Percentiles rank a stretch among this genome's conserved stretches.
phyloP scores from a whole-genome alignment of 2,113 vertebrate species.

The Corvus moneduloides region DNA sequence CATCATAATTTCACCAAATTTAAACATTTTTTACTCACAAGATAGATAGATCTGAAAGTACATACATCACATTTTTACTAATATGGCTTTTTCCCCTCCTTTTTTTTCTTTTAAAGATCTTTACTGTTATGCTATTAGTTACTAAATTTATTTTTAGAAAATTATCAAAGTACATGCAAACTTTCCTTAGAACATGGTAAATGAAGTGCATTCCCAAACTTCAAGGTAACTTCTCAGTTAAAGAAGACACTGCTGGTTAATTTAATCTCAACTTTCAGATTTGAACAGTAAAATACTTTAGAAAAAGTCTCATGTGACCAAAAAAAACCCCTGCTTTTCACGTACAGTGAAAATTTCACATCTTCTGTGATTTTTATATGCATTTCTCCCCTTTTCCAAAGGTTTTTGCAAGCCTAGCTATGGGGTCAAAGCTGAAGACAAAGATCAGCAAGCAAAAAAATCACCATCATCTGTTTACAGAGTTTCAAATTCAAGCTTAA shows the following conservation, averaged over 20 bases:
- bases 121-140: constrained; percentile 60
- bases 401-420: not conserved
- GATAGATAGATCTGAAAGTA: constrained; percentile 61
- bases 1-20: constrained; percentile 46
- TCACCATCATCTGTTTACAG: not conserved
- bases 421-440: not conserved
- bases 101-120: constrained; percentile 35
- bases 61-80: constrained; percentile 68
- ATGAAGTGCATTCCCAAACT: constrained; percentile 22
- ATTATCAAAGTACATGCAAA: constrained; percentile 57
- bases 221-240: not conserved
- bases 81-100: constrained; percentile 78
- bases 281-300: not conserved
- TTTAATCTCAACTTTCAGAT: constrained; percentile 31
- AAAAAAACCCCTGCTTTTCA: not conserved
- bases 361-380: not conserved
- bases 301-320: not conserved
- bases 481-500: constrained; percentile 17
- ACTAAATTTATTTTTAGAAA: constrained; percentile 65
- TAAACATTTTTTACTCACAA: constrained; percentile 54
- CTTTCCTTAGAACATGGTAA: constrained; percentile 33
- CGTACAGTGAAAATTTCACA: not conserved
- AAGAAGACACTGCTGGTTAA: constrained; percentile 41
- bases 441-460: not conserved
- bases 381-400: not conserved